Conservation (phyloP, 2,888 invertebrate genomes). For the Hedya salicella region DNA sequence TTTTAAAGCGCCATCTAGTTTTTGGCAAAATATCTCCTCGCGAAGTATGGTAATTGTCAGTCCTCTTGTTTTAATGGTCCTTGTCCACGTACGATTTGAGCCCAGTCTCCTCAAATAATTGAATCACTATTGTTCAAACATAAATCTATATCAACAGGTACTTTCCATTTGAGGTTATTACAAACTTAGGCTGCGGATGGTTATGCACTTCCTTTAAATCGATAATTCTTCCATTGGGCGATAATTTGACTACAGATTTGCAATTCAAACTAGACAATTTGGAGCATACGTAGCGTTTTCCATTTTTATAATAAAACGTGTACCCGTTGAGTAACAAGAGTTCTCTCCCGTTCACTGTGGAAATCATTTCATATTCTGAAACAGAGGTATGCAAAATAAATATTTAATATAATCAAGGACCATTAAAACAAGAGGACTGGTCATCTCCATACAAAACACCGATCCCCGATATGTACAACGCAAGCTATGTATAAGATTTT, state of each 20-base stretch:
- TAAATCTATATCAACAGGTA: not conserved
- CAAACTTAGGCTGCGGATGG: conserved; percentile 15
- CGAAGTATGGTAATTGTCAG: too few relatives aligned
- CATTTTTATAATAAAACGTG: conserved; percentile 16
- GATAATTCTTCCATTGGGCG: not conserved
- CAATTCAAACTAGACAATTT: conserved; percentile 18
- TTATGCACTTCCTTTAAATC: conserved; percentile 1
- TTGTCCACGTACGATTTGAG: too few relatives aligned
- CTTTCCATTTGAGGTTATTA: conserved; percentile 1
- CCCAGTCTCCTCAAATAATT: too few relatives aligned
- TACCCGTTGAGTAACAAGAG: conserved; percentile 17
- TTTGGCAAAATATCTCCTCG: too few relatives aligned
- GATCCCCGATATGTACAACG: too few relatives aligned
- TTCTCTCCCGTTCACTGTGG: conserved; percentile 7
- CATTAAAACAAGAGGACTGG: too few relatives aligned
- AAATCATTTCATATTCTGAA: conserved; percentile 19
- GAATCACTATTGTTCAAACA: too few relatives aligned
- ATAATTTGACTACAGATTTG: conserved; percentile 8
- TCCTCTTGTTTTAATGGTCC: too few relatives aligned
- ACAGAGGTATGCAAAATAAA: not conserved
- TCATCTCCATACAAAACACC: too few relatives aligned
- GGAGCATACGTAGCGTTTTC: conserved; percentile 19
- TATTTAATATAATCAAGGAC: too few relatives aligned
- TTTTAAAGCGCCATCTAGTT: too few relatives aligned
- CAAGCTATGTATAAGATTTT: too few relatives aligned